Evolutionary conservation across 2,888 invertebrate species (phyloP).

Genomic region (Drosophila cracens): DNA sequence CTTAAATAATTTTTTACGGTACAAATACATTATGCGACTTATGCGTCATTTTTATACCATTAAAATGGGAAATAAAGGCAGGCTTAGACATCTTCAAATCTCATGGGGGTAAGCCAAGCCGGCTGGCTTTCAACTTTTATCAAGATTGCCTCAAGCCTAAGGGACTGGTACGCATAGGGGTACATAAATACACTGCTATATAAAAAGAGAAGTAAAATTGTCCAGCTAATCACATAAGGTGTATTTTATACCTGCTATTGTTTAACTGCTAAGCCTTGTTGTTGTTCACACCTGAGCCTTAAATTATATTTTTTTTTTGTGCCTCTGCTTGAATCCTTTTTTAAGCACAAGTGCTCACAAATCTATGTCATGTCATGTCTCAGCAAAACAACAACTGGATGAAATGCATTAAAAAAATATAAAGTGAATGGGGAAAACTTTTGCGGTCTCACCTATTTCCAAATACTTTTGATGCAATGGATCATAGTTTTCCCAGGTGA

Average conservation of each 20-base stretch:
- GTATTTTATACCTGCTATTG: background rate
- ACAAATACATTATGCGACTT: conserved; percentile 6
- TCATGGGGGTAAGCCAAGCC: background rate
- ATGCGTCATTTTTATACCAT: background rate
- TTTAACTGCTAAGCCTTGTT: background rate
- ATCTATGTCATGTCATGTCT: background rate
- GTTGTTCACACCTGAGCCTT: background rate
- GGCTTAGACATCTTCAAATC: background rate
- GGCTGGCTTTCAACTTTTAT: background rate
- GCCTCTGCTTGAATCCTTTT: background rate
- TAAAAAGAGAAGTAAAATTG: background rate
- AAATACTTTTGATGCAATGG: conserved; percentile 96
- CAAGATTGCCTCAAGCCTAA: background rate
- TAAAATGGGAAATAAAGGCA: background rate
- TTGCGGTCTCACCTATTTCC: conserved; percentile 90
- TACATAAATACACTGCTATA: background rate
- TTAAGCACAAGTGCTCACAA: background rate
- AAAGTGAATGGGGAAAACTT: background rate
- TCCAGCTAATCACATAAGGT: background rate
- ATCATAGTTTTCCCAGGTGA: conserved; percentile 96
- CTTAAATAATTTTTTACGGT: conserved; percentile 14
- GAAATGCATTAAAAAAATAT: background rate
- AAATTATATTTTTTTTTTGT: background rate
- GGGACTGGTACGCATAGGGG: background rate
- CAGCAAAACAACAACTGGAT: background rate